A percentile compares a stretch with the other conserved stretches of the same genome.
These are phyloP conservation scores for Pelecanoides urinatrix DNA, from an alignment of 2,113 vertebrate species.

Conservation along the genomic window DNA sequence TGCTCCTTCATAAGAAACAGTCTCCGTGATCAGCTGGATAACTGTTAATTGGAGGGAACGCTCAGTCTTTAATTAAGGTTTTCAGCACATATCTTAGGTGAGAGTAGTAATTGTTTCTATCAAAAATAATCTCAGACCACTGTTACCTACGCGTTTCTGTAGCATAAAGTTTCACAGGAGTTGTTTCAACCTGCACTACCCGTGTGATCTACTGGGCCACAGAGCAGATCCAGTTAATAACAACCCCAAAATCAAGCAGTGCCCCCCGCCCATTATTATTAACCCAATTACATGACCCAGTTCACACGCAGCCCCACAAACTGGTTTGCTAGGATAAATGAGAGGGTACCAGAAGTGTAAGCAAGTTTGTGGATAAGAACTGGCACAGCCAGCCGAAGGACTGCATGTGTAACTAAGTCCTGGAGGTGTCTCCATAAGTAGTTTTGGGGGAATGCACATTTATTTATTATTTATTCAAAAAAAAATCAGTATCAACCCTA, in stretches of 20 bases:
- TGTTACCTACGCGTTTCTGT: accelerated
- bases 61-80: not conserved
- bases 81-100: not conserved
- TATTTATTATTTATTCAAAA: not conserved
- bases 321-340: slow-evolving; percentile 28
- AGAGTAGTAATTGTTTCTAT: not conserved
- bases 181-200: not conserved
- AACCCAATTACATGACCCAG: not conserved
- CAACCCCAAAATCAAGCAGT: not conserved
- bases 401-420: not conserved
- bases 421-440: not conserved
- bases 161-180: not conserved
- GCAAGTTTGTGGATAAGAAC: not conserved
- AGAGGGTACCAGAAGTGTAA: not conserved
- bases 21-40: not conserved
- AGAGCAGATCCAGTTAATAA: not conserved
- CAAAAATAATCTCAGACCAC: not conserved
- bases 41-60: not conserved
- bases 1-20: not conserved
- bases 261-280: not conserved
- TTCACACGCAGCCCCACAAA: not conserved
- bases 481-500: not conserved
- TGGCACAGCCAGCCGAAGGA: not conserved
- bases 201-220: not conserved
- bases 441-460: not conserved